Evolutionary conservation across 2,888 invertebrate genomes (phyloP).

Genomic region (Acrocera orbiculus): DNA sequence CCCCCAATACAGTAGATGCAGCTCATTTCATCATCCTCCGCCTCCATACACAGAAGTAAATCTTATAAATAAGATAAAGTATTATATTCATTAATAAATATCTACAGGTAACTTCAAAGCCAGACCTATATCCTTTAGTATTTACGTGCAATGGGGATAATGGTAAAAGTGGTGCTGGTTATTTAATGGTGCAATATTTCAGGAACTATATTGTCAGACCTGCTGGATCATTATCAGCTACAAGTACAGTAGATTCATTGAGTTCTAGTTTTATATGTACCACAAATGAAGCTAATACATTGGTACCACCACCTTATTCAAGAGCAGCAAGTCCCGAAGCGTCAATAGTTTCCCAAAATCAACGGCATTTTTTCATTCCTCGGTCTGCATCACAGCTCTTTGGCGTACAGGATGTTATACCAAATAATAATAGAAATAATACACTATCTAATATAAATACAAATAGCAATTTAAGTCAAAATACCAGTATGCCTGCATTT

Average conservation of each 20-base stretch:
- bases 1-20: constrained; percentile 68
- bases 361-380: constrained; percentile 31
- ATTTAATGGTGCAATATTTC: constrained; percentile 71
- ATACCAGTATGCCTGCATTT: constrained; percentile 3
- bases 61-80: background rate
- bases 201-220: constrained; percentile 60
- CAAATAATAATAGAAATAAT: constrained; percentile 4
- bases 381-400: constrained; percentile 38
- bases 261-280: constrained; percentile 78
- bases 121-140: constrained; percentile 68
- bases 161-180: constrained; percentile 52
- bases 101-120: constrained; percentile 64
- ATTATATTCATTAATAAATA: background rate
- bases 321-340: constrained; percentile 56
- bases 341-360: constrained; percentile 25
- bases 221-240: constrained; percentile 60
- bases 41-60: constrained; percentile 70
- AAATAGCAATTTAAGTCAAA: constrained; percentile 6
- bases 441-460: constrained; percentile 4
- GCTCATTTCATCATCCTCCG: constrained; percentile 65
- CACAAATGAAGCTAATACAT: constrained; percentile 68
- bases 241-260: constrained; percentile 71
- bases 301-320: constrained; percentile 71
- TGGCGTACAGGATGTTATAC: constrained; percentile 2
- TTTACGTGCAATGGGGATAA: constrained; percentile 60